phyloP scores from a whole-genome alignment of 2,113 vertebrate genomes.

The Callionymus lyra region DNA sequence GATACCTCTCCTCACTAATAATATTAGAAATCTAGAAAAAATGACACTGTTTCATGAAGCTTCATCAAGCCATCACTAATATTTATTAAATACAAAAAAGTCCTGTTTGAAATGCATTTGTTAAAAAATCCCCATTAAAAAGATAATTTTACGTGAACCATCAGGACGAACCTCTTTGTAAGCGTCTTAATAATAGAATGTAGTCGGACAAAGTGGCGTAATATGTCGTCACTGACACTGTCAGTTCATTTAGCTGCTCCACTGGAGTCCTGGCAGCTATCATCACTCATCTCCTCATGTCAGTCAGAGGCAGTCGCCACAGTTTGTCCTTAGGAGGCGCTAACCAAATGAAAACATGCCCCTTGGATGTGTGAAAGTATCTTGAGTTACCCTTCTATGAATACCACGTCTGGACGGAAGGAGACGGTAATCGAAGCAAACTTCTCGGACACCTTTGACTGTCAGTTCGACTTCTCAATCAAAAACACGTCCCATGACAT shows the following conservation, averaged over 20 bases:
- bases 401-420: conserved; percentile 47
- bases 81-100: no score
- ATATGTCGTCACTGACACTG: conserved; percentile 49
- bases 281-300: conserved; percentile 59
- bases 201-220: conserved; percentile 11
- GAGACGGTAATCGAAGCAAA: conserved; percentile 35
- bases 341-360: conserved; percentile 31
- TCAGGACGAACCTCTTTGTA: no score
- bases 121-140: no score
- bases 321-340: conserved; percentile 39
- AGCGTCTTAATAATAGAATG: no score
- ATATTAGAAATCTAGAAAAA: no score
- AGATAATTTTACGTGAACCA: no score
- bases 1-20: no score
- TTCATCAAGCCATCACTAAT: no score
- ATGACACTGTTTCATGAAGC: no score
- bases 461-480: conserved; percentile 39
- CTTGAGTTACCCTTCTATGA: conserved; percentile 42
- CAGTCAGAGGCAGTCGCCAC: conserved; percentile 49
- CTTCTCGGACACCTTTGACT: conserved; percentile 43
- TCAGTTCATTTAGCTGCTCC: conserved; percentile 59
- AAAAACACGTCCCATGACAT: background rate
- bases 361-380: conserved; percentile 14
- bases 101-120: no score
- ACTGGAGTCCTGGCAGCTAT: conserved; percentile 53